These are phyloP conservation scores for Taenioides sp. DNA, from an alignment of 2,797 vertebrate genomes.

Conservation along the genomic window DNA sequence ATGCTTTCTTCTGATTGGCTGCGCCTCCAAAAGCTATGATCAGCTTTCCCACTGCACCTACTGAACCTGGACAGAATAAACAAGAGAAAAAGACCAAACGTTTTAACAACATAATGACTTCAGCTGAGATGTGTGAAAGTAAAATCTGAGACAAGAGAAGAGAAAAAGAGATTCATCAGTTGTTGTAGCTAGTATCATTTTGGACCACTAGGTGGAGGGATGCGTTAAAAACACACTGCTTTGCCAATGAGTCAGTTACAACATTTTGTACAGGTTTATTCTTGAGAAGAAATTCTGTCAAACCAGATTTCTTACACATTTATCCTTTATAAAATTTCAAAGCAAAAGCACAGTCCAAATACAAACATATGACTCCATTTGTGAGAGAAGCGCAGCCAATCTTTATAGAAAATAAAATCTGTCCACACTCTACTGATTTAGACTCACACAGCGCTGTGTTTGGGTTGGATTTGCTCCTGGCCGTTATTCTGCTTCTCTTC, in stretches of 20 bases:
- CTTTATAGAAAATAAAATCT: conserved; percentile 11
- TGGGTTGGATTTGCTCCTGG: conserved; percentile 48
- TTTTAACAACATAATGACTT: neutral
- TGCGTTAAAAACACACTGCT: neutral
- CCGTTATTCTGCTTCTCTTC: conserved; percentile 32
- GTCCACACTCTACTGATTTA: conserved; percentile 8
- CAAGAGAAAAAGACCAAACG: neutral
- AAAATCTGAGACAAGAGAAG: neutral
- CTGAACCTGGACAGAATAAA: neutral
- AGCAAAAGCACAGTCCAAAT: neutral
- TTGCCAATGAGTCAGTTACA: neutral
- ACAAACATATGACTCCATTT: conserved; percentile 6
- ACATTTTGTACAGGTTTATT: neutral
- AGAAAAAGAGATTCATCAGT: neutral
- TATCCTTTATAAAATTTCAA: neutral
- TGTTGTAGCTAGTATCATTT: neutral
- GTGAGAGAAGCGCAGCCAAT: conserved; percentile 4
- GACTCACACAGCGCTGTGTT: conserved; percentile 38
- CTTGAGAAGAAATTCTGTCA: too few species aligned
- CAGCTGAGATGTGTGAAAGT: neutral
- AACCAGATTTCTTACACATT: conserved; percentile 8
- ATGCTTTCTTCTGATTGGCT: neutral
- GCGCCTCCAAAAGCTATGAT: too few species aligned
- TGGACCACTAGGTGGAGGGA: neutral
- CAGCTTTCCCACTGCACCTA: neutral